Evolutionary conservation across 2,888 invertebrate genomes (phyloP).

Genomic region (Helleia helle): DNA sequence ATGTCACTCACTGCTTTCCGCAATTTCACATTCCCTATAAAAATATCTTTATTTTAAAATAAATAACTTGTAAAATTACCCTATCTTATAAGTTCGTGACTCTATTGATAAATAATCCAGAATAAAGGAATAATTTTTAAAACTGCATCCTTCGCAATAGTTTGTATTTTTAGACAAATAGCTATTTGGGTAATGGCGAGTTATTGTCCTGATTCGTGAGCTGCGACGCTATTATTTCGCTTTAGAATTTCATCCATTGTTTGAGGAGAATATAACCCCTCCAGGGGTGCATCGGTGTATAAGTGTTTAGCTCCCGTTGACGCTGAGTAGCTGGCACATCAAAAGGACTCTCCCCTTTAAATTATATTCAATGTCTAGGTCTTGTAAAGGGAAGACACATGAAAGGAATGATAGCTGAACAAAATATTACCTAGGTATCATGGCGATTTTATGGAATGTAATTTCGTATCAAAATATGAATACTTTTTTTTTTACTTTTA

Average conservation of each 20-base stretch:
- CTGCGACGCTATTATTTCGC: slow-evolving; percentile 9
- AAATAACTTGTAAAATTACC: no score
- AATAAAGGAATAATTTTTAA: neutral
- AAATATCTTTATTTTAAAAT: no score
- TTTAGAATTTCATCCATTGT: slow-evolving; percentile 11
- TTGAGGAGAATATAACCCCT: slow-evolving; percentile 9
- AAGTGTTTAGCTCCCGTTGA: slow-evolving; percentile 12
- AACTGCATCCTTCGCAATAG: neutral
- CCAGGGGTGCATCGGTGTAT: slow-evolving; percentile 8
- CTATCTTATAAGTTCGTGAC: no score
- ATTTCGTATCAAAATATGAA: no score
- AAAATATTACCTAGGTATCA: no score
- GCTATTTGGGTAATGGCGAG: slow-evolving; percentile 9
- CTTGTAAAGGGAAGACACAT: neutral
- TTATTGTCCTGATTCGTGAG: slow-evolving; percentile 8
- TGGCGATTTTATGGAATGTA: no score
- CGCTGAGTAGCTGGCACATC: slow-evolving; percentile 15
- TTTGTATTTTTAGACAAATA: neutral
- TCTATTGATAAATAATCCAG: no score
- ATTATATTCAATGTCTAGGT: slow-evolving; percentile 11
- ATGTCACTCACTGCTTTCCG: no score
- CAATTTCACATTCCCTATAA: no score
- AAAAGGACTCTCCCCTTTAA: slow-evolving; percentile 14
- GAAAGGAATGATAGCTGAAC: neutral
- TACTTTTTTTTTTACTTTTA: no score